These are phyloP conservation scores for Chloropsis hardwickii DNA, from an alignment of 2,113 vertebrate genomes.

Conservation along the genomic window DNA sequence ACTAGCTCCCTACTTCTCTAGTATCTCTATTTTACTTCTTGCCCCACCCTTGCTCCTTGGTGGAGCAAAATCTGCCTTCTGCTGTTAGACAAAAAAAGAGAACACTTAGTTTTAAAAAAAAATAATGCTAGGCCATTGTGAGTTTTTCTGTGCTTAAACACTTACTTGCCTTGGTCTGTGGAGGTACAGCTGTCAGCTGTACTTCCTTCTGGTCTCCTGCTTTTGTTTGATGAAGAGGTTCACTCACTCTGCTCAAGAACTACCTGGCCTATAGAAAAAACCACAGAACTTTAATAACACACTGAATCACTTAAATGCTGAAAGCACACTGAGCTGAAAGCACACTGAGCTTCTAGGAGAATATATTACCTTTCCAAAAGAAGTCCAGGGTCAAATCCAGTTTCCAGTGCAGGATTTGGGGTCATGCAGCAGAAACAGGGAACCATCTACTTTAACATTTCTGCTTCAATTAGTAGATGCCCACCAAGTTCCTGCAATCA, in stretches of 20 bases:
- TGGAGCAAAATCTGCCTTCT: background rate
- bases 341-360: background rate
- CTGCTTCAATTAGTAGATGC: background rate
- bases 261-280: background rate
- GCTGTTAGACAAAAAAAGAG: background rate
- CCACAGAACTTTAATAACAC: background rate
- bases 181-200: background rate
- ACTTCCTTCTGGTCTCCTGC: background rate
- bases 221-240: background rate
- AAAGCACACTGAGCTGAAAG: background rate
- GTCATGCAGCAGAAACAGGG: background rate
- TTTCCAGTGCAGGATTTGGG: background rate
- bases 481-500: background rate
- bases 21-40: background rate
- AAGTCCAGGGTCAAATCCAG: background rate
- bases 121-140: fast-evolving
- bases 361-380: background rate
- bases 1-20: background rate
- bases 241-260: background rate
- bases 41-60: background rate
- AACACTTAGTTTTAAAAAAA: background rate
- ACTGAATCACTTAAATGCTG: background rate
- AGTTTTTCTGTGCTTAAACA: fast-evolving
- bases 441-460: background rate
- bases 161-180: background rate